Evolutionary conservation across 2,113 vertebrate genomes (phyloP), one percentile per base, ranked within the genome.

Genomic region (Oncorhynchus nerka): DNA sequence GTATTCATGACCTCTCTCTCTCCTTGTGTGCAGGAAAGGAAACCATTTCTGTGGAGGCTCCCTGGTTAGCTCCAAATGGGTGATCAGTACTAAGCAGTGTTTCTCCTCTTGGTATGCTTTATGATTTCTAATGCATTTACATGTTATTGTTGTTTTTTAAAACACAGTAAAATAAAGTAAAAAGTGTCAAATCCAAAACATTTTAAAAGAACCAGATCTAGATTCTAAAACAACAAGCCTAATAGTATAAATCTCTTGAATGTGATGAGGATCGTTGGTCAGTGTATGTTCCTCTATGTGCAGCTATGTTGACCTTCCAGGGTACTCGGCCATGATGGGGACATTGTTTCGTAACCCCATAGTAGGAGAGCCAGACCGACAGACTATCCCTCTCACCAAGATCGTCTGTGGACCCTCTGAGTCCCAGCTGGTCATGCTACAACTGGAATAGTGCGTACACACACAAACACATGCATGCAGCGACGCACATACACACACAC

Each of bases 31-130:
- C 91, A 99, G 97, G 86, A 95, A 95, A 5, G 95, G 96, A 4
- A 84, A 94, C 72, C 98, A 99, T 91, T 99, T 99, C 93, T 99
- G 98, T 0, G 97, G 98, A 20, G 98, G 96, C 0, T 95, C 97
- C 34, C 85, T 99, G 81, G 96, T 99, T 78, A 94, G 95, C 81
- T 91, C 95, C 81, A 93, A 95, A 89, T 99, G 98, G 98, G 94
- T 99, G 79, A 95, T 99, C 92, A 98, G 97, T 83, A 95, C 96
- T 1, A 95, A 94, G 69, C 97, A 99, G 84, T 99, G 98, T 78
- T 97, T 99, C 90, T 95, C 95, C 26, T 98, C 98, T 77, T 99
- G 98, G 98, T 99, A 88, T 81, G 66, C 26, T 61, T 70, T 19
- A 32, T 74, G 73, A 34, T 28, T 30, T 55, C 1, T 30, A 22